A percentile compares a stretch with the other conserved stretches of the same genome.
Conservation (phyloP, 2,113 vertebrate species). For the Psittacula cyanocephala region DNA sequence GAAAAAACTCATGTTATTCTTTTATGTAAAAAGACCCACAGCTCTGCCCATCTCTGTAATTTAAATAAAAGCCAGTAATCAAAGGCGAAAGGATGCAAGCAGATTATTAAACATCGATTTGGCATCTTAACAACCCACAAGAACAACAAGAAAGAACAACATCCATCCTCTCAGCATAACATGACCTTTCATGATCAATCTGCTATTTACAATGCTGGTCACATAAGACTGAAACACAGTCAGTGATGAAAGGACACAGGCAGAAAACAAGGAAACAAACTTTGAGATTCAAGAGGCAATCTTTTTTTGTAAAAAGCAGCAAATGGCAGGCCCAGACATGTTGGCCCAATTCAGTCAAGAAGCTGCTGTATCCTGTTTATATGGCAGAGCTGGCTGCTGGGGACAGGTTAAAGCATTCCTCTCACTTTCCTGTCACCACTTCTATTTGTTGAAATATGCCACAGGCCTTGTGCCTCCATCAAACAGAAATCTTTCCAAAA, state of each 20-base stretch:
- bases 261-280: neutral
- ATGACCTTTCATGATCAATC: neutral
- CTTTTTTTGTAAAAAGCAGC: neutral
- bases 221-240: neutral
- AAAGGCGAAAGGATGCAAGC: neutral
- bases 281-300: neutral
- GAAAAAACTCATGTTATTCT: rapidly evolving
- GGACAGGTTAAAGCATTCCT: neutral
- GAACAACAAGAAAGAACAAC: neutral
- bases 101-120: neutral
- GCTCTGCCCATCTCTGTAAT: neutral
- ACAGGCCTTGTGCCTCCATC: neutral
- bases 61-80: neutral
- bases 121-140: neutral
- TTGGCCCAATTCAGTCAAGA: neutral
- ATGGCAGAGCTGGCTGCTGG: neutral
- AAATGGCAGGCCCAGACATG: neutral
- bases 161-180: neutral
- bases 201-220: neutral
- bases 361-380: neutral
- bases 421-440: neutral
- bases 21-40: neutral
- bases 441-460: neutral
- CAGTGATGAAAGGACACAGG: neutral
- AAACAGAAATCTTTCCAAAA: neutral